phyloP scores from a whole-genome alignment of 2,888 invertebrate species.

The Lasioglossum zephyrum region DNA sequence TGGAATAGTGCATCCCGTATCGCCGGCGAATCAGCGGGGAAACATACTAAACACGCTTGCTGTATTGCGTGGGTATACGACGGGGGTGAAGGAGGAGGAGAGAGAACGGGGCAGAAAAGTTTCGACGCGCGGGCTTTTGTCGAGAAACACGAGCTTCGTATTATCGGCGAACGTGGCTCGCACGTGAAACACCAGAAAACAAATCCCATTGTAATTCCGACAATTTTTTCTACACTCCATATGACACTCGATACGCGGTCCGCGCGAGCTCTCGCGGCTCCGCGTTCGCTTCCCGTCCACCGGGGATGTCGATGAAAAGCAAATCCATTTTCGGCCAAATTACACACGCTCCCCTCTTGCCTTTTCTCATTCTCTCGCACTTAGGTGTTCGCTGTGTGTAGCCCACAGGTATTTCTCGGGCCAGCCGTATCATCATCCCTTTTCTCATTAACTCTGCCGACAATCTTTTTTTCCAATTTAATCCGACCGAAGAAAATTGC shows the following conservation, averaged over 20 bases:
- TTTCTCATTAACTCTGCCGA: slow-evolving; percentile 2
- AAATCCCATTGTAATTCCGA: slow-evolving; percentile 59
- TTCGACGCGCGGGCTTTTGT: slow-evolving; percentile 48
- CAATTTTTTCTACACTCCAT: slow-evolving; percentile 49
- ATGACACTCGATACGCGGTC: slow-evolving; percentile 49
- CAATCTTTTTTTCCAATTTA: slow-evolving; percentile 29
- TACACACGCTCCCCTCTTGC: slow-evolving; percentile 50
- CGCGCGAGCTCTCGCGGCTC: too few species aligned
- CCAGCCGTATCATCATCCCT: background rate
- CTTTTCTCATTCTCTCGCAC: slow-evolving; percentile 28
- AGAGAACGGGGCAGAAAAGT: slow-evolving; percentile 43
- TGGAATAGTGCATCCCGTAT: background rate
- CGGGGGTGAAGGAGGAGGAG: background rate
- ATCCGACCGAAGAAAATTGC: slow-evolving; percentile 18
- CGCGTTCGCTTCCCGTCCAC: slow-evolving; percentile 23
- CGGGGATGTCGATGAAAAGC: slow-evolving; percentile 60
- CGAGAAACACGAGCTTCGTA: slow-evolving; percentile 38
- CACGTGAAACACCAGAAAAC: slow-evolving; percentile 49
- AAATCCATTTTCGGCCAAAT: slow-evolving; percentile 70
- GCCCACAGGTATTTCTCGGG: slow-evolving; percentile 43
- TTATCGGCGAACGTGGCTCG: slow-evolving; percentile 39
- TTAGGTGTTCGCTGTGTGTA: slow-evolving; percentile 39
- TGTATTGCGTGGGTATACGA: background rate
- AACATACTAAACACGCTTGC: background rate
- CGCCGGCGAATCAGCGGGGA: background rate